Base-by-base conservation (phyloP, 2,888 invertebrate genomes). In the Vanessa cardui region DNA sequence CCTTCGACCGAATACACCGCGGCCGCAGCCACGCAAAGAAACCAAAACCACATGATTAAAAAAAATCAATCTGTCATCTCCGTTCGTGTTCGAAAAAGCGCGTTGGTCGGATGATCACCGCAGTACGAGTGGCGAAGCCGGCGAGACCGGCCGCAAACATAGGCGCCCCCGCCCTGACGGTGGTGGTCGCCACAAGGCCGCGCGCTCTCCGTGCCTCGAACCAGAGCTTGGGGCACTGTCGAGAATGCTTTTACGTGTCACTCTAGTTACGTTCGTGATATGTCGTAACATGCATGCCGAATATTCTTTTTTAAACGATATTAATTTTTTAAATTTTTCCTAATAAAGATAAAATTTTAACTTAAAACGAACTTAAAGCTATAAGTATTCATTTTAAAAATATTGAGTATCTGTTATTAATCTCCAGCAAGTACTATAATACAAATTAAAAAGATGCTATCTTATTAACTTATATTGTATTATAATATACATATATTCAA, bases 81-180 rank as follows among this genome's bases (percentile, higher is more conserved):
- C 80, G 81, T 77, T 78, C 80, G 80, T 80, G 80, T 76, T 77
- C 72, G 70, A 79, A 80, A 80, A 76, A 82, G 86, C 89, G 90
- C 88, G 88, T 81, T 86, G 79, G 82, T 83, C 84, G 86, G 81
- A 76, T 84, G 85, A 86, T 83, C 77, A 82, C 80, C 83, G 83
- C 83, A 80, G 87, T 83, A 83, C 87, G 85, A 92, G 86, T 91
- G 91, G 76, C 85, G 75, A 75, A 75, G 78, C 70, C 71, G 73
- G 77, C 71, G 75, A 71, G 77, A 75, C 77, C 76, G 77, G 80
- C 78, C 76, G 83, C 88, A 78, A 81, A 83, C 81, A 82, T 87
- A 86, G 85, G 83, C 88, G 87, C 89, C 90, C 89, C 90, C 90
- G 90, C 90, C 89, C 88, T 84, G 71, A 73, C 75, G 71, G 76